Conservation (phyloP, 2,797 vertebrate species). For the Pseudomugil gertrudae region DNA sequence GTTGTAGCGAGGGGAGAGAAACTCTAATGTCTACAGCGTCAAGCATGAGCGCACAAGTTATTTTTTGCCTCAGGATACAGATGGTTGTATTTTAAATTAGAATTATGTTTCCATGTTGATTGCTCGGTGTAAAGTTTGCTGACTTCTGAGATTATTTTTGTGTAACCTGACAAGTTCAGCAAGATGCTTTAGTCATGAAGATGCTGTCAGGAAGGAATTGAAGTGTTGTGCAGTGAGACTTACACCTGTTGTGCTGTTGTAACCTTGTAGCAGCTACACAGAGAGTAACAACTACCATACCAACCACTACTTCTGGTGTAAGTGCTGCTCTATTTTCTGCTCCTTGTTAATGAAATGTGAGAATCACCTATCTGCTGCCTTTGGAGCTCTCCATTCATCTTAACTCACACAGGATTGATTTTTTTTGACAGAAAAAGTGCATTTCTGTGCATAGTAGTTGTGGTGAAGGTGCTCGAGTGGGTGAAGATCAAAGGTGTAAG, state of each 20-base stretch:
- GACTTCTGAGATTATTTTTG: constrained; percentile 62
- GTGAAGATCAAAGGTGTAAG: constrained; percentile 68
- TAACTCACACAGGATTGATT: constrained; percentile 17
- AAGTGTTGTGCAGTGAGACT: constrained; percentile 37
- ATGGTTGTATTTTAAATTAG: constrained; percentile 67
- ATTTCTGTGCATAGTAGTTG: constrained; percentile 16
- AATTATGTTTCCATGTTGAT: constrained; percentile 69
- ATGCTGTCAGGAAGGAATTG: constrained; percentile 43
- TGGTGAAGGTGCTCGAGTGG: constrained; percentile 14
- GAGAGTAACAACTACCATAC: constrained; percentile 42
- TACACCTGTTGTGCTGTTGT: constrained; percentile 59
- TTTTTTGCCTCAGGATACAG: constrained; percentile 67
- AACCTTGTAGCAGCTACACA: constrained; percentile 48
- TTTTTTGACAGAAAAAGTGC: constrained; percentile 6
- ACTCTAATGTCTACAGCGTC: constrained; percentile 54
- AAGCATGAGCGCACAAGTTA: constrained; percentile 53
- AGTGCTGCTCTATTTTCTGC: constrained; percentile 45
- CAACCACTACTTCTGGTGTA: constrained; percentile 37
- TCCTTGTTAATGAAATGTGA: constrained; percentile 30
- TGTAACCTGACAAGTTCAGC: constrained; percentile 56
- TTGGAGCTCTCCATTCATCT: constrained; percentile 15
- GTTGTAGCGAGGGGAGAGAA: constrained; percentile 54
- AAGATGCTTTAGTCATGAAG: constrained; percentile 33
- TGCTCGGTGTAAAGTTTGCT: constrained; percentile 70
- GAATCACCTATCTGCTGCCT: constrained; percentile 30